Conservation (phyloP, 1,140 invertebrate genomes). For the Laupala kohalensis region DNA sequence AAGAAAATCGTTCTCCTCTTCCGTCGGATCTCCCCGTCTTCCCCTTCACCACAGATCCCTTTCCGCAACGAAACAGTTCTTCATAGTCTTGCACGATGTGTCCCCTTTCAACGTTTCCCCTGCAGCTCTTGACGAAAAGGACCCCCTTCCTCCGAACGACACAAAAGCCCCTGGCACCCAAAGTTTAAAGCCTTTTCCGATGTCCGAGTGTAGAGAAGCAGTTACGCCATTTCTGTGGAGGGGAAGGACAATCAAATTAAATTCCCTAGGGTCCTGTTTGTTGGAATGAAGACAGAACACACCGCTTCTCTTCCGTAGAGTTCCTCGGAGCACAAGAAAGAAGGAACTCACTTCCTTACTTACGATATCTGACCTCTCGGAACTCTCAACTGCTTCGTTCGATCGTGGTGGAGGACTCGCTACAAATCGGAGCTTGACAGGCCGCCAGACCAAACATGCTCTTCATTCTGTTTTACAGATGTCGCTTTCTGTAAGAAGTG, state of each 20-base stretch:
- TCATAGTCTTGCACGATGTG: not conserved
- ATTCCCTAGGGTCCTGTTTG: not conserved
- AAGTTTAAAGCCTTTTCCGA: not conserved
- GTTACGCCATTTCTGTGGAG: not conserved
- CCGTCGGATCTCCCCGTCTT: not conserved
- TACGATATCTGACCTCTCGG: not conserved
- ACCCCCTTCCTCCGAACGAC: not conserved
- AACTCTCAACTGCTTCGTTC: too few relatives aligned
- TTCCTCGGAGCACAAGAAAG: not conserved
- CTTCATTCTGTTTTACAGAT: too few relatives aligned
- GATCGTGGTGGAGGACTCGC: too few relatives aligned
- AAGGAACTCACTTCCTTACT: not conserved
- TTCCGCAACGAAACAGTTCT: not conserved
- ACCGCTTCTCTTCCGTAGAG: not conserved
- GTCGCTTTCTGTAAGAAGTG: too few relatives aligned
- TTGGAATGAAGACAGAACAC: not conserved
- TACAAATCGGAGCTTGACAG: too few relatives aligned
- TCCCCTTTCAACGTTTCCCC: not conserved
- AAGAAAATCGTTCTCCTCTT: not conserved
- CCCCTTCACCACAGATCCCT: too few relatives aligned
- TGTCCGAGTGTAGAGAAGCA: not conserved
- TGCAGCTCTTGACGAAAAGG: not conserved
- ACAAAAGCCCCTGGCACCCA: not conserved
- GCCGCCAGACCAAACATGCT: too few relatives aligned
- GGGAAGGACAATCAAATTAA: not conserved